Conservation (phyloP, 2,113 vertebrate genomes). For the Pelecanus crispus region DNA sequence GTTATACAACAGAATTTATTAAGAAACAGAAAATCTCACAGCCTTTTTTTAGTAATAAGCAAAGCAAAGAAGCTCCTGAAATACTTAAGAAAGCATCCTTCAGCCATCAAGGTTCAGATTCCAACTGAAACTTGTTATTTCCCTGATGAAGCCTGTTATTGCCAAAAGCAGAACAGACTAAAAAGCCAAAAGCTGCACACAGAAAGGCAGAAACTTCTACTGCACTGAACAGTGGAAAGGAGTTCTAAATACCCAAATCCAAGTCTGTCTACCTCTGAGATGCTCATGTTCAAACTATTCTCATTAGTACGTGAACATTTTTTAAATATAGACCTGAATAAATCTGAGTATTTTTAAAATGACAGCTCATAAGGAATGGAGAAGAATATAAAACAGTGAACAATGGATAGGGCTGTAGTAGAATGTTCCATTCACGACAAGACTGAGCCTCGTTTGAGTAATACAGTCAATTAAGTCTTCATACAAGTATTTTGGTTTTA, state of each 20-base stretch:
- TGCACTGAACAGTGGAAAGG: background rate
- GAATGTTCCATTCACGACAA: background rate
- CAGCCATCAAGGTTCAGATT: constrained; percentile 20
- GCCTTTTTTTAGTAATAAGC: constrained; percentile 15
- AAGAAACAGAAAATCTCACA: constrained; percentile 27
- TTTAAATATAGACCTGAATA: background rate
- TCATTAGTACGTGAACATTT: background rate
- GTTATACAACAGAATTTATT: background rate
- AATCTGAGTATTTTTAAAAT: background rate
- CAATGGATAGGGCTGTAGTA: background rate
- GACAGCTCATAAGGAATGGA: background rate
- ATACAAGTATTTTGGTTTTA: background rate
- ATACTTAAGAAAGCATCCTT: constrained; percentile 23
- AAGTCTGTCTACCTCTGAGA: background rate
- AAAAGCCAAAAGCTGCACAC: constrained; percentile 31
- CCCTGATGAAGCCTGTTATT: background rate
- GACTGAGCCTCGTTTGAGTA: background rate
- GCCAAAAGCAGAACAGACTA: constrained; percentile 16
- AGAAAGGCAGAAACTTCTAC: constrained; percentile 28
- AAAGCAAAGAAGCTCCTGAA: constrained; percentile 47
- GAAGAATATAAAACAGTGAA: background rate
- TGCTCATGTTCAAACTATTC: background rate
- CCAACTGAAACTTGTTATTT: constrained; percentile 1
- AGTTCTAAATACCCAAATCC: background rate
- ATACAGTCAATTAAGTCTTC: background rate